Evolutionary conservation across 2,888 invertebrate species (phyloP), one percentile per base, ranked within the genome.

Genomic region (Andrena marginata): DNA sequence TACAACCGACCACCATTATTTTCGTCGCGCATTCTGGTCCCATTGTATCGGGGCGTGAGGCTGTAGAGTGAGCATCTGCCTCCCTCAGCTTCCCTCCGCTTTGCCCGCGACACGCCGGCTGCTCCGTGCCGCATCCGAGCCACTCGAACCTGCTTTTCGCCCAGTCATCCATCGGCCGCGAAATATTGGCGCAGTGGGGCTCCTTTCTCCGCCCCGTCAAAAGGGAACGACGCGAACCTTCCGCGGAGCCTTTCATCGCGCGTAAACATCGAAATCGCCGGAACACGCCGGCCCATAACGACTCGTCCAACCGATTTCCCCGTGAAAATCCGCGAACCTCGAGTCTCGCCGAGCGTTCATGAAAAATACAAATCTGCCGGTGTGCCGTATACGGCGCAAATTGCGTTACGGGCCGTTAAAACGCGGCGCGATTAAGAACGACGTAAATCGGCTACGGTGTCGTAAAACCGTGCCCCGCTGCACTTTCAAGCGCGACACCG

Each of bases 41-140:
- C 86, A 90, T 91, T 91, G 90, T 91, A 79, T 83, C 85, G 80
- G 87, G 91, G 91, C 91, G 91, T 91, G 90, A 91, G 90, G 88
- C 90, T 90, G 90, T 85, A 71, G 90, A 88, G 87, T 89, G 91
- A 91, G 91, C 91, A 91, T 91, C 91, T 91, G 91, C 85, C 86
- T 79, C 80, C 71, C 83, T 78, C 76, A 68, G 67, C 69, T 77
- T 67, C 60, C 63, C 73, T 67, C 65, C n/a, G 35, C 64, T 20
- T 48, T 10, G 42, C 13, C 13, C 31, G 60, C 48, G 33, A 31
- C 64, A 54, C 65, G 42, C 64, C 65, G 49, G 59, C 72, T 71
- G 71, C 64, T 33, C 51, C 48, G n/a, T 29, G 10, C 35, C 42
- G 13, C 35, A 48, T 70, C 48, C 65, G 23, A 62, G 67, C 56